Percentiles rank a stretch among this genome's conserved stretches.
phyloP scores from a whole-genome alignment of 1,140 invertebrate genomes.

The Hycleus cichorii region DNA sequence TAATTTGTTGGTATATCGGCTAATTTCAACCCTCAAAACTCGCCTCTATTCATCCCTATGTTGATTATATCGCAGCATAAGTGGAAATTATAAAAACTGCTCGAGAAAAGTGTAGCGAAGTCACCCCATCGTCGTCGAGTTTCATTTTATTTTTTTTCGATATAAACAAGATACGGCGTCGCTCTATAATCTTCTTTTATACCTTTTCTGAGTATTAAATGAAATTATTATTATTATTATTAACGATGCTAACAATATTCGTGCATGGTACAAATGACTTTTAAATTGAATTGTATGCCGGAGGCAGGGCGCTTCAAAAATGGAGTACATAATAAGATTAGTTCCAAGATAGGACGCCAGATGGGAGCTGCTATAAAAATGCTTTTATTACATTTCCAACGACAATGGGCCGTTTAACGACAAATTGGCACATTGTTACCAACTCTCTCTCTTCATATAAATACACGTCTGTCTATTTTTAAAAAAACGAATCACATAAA shows the following conservation, averaged over 20 bases:
- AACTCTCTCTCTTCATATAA: conserved; percentile 3
- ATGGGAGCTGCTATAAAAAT: conserved; percentile 21
- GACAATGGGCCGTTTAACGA: conserved; percentile 35
- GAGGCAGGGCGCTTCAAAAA: conserved; percentile 36
- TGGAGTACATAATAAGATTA: conserved; percentile 40
- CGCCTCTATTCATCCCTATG: no score
- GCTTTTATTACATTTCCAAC: conserved; percentile 18
- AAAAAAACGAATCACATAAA: conserved; percentile 4
- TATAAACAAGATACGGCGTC: conserved; percentile 29
- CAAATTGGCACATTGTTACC: conserved; percentile 39
- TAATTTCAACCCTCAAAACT: no score
- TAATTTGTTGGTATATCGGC: no score
- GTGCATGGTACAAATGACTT: conserved; percentile 40
- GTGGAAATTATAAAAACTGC: not conserved
- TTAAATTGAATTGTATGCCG: conserved; percentile 38
- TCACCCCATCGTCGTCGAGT: conserved; percentile 4
- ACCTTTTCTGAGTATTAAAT: conserved; percentile 28
- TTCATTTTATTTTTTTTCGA: conserved; percentile 22
- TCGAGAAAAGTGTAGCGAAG: conserved; percentile 7
- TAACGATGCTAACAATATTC: conserved; percentile 39
- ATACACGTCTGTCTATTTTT: no score
- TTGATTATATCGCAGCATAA: not conserved
- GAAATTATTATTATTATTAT: conserved; percentile 41
- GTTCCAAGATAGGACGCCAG: conserved; percentile 38
- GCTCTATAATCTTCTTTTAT: conserved; percentile 26